These are phyloP conservation scores for Pseudopipra pipra DNA, from an alignment of 2,113 vertebrate genomes.

Conservation along the genomic window DNA sequence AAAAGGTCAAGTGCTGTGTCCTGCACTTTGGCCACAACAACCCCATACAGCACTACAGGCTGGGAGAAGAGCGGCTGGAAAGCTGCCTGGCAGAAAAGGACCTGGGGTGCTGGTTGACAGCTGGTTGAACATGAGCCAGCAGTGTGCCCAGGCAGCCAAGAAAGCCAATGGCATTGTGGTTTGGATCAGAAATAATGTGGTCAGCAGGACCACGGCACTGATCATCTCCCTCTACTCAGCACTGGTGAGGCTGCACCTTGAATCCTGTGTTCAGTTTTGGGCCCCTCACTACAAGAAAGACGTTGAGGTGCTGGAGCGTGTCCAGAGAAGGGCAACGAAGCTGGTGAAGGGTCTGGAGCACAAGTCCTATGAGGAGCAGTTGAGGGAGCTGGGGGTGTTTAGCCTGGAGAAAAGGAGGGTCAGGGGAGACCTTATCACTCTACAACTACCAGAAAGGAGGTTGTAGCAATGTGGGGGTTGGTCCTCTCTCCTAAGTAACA, in stretches of 20 bases:
- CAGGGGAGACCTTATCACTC: not conserved
- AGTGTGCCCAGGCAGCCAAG: not conserved
- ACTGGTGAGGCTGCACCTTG: not conserved
- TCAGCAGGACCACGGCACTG: not conserved
- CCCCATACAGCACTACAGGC: not conserved
- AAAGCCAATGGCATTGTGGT: not conserved
- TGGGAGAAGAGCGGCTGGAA: not conserved
- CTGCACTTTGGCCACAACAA: not conserved
- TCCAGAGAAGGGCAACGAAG: not conserved
- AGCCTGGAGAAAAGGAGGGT: not conserved
- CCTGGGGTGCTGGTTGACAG: not conserved
- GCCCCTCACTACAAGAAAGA: not conserved
- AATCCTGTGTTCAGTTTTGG: not conserved
- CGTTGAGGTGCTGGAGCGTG: fast-evolving
- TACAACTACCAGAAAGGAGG: not conserved
- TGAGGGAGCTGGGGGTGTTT: not conserved
- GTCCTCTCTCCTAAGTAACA: not conserved
- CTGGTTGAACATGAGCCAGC: fast-evolving
- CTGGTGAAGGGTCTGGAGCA: not conserved
- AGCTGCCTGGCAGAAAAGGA: not conserved
- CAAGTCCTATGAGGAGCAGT: not conserved
- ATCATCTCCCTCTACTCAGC: not conserved
- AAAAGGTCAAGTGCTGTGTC: not conserved
- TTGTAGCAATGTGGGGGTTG: not conserved
- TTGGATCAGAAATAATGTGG: not conserved